phyloP scores from a whole-genome alignment of 2,888 invertebrate genomes.

The Griposia aprilina region DNA sequence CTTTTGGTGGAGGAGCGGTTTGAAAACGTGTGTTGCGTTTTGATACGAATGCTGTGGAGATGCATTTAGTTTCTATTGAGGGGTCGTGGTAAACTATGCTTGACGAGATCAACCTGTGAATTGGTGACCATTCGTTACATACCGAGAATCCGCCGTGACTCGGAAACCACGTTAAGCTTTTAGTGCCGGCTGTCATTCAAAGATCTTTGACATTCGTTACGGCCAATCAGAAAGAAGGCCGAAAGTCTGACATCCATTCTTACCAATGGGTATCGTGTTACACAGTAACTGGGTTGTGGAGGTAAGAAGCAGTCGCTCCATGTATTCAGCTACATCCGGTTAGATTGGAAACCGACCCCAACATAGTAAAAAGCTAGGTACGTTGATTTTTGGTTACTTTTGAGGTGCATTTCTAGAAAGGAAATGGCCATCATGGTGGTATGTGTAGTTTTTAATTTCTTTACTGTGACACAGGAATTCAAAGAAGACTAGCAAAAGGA shows the following conservation, averaged over 20 bases:
- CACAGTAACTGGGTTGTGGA: no score
- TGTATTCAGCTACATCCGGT: no score
- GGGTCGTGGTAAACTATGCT: no score
- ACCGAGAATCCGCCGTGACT: no score
- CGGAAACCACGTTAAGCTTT: no score
- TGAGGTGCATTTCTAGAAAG: neutral
- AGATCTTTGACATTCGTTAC: neutral
- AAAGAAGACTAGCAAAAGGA: neutral
- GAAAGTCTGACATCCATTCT: neutral
- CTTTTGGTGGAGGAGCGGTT: neutral
- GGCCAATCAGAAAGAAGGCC: neutral
- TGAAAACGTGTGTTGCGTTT: constrained; percentile 32
- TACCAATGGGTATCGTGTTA: neutral
- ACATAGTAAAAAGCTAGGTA: neutral
- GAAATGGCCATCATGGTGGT: neutral
- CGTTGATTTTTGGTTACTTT: no score
- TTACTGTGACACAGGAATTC: neutral
- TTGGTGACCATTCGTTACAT: no score
- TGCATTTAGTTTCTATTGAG: neutral
- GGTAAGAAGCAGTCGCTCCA: no score
- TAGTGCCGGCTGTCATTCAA: neutral
- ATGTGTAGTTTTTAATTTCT: neutral
- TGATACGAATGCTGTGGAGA: constrained; percentile 19
- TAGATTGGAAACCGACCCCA: neutral
- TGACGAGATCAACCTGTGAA: no score